Conservation (phyloP, 2,888 invertebrate genomes). For the Mesodorylaimus sp. region DNA sequence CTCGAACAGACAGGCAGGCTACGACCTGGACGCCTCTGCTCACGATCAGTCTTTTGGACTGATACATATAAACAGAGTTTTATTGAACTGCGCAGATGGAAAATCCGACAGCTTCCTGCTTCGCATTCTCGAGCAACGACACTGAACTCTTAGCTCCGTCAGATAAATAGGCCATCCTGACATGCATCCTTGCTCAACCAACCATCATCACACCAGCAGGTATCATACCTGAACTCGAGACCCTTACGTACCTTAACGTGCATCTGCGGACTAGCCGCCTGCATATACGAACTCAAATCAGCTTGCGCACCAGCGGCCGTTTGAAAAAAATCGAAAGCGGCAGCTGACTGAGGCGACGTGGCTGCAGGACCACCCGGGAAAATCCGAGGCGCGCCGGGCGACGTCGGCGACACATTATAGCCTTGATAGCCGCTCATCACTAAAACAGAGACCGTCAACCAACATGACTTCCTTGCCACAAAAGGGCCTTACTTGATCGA, state of each 20-base stretch:
- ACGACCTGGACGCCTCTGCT: no score
- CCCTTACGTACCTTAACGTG: slow-evolving; percentile 4
- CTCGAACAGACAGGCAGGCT: no score
- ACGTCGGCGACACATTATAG: neutral
- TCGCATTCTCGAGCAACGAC: no score
- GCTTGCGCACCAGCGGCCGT: neutral
- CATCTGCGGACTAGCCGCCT: slow-evolving; percentile 6
- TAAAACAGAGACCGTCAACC: neutral
- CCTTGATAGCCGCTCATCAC: slow-evolving; percentile 2
- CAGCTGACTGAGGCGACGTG: neutral
- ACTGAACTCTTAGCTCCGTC: neutral
- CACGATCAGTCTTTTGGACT: no score
- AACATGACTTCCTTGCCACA: neutral
- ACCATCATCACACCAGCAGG: no score
- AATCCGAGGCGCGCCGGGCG: slow-evolving; percentile 1
- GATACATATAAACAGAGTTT: no score
- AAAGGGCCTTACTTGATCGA: neutral
- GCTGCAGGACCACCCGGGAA: neutral
- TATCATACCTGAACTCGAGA: no score
- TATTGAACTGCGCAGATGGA: no score
- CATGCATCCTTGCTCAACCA: no score
- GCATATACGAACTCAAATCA: slow-evolving; percentile 2
- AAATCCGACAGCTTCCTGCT: no score
- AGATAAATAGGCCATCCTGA: no score
- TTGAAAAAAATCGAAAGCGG: neutral